These are phyloP conservation scores for Nannobrachium achirus DNA, from an alignment of 2,113 vertebrate species.

Conservation along the genomic window DNA sequence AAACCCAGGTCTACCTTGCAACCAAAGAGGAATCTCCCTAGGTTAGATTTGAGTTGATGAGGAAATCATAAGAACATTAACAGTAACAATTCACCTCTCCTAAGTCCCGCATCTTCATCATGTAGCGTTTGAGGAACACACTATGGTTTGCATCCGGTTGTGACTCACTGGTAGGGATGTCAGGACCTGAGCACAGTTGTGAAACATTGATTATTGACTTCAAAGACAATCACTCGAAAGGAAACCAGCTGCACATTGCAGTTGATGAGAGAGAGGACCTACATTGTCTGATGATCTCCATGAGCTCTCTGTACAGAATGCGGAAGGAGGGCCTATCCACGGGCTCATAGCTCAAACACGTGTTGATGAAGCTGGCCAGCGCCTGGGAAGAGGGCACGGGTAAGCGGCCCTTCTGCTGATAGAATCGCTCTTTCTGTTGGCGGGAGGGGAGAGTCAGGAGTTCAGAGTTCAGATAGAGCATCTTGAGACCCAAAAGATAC, in stretches of 20 bases:
- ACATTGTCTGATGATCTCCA: constrained; percentile 85
- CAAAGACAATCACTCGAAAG: background rate
- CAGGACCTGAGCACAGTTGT: constrained; percentile 75
- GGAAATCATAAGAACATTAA: too few species aligned
- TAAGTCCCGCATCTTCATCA: constrained; percentile 87
- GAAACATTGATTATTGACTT: background rate
- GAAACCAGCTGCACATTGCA: background rate
- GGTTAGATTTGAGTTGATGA: too few species aligned
- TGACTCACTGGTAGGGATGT: constrained; percentile 74
- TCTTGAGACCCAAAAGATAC: background rate
- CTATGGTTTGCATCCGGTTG: constrained; percentile 78
- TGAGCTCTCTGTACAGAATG: constrained; percentile 88
- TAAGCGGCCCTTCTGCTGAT: constrained; percentile 84
- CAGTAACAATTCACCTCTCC: constrained; percentile 82
- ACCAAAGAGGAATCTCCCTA: too few species aligned
- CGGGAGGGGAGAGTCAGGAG: background rate
- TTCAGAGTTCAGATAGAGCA: background rate
- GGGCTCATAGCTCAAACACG: constrained; percentile 86
- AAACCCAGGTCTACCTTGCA: too few species aligned
- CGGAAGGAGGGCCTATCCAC: constrained; percentile 86
- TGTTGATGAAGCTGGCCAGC: constrained; percentile 85
- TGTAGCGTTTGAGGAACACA: constrained; percentile 89
- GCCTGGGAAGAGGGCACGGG: constrained; percentile 84
- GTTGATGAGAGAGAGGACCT: constrained; percentile 28
- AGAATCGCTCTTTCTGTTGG: constrained; percentile 91